These are phyloP conservation scores for Aplodontia rufa DNA, from an alignment of 2,113 vertebrate genomes.

Conservation along the genomic window DNA sequence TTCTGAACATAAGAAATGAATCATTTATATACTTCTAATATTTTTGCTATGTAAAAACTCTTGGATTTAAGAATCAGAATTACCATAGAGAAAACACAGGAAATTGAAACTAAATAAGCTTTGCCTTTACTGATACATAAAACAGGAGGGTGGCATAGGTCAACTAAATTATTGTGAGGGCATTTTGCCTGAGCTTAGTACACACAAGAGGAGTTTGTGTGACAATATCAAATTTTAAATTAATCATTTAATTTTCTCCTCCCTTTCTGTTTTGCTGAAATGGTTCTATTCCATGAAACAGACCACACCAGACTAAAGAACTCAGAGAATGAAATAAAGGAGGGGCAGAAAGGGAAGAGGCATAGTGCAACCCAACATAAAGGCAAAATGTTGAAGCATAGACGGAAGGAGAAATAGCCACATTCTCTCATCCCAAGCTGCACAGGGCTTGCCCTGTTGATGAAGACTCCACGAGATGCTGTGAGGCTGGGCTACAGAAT, in stretches of 20 bases:
- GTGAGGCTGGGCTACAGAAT: not conserved
- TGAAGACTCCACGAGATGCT: not conserved
- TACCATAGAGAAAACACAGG: not conserved
- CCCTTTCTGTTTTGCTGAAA: not conserved
- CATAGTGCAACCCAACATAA: too few relatives aligned
- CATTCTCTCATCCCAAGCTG: not conserved
- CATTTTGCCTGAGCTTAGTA: slow-evolving; percentile 1
- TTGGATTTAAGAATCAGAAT: slow-evolving; percentile 26
- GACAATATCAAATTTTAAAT: not conserved
- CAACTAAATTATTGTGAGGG: not conserved
- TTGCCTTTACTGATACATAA: not conserved
- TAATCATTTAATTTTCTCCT: not conserved
- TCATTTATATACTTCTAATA: not conserved
- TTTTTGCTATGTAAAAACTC: not conserved
- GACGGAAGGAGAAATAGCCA: not conserved
- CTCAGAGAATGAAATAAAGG: not conserved
- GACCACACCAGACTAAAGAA: not conserved
- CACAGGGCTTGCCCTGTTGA: not conserved
- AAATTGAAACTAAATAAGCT: not conserved
- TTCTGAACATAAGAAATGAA: not conserved
- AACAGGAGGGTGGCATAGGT: not conserved
- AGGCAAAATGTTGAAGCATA: not conserved
- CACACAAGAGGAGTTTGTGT: not conserved
- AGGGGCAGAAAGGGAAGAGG: not conserved
- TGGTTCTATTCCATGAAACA: not conserved